Base-by-base conservation (phyloP, 2,113 vertebrate genomes). In the Onychostoma macrolepis region DNA sequence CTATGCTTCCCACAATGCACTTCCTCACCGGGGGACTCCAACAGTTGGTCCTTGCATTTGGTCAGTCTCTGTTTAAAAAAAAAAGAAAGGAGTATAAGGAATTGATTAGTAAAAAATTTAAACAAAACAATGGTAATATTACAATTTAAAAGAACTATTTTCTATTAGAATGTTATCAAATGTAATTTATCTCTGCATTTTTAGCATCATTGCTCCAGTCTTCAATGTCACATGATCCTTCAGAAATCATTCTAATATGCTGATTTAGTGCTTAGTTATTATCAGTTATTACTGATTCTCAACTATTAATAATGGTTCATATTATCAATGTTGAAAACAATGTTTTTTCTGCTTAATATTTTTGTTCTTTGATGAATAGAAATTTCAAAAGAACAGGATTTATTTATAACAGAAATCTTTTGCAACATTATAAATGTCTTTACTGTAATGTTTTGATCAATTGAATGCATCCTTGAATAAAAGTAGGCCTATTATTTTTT, bases 1-100 rank as follows among this genome's bases (percentile, higher is more conserved):
- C 58, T 45, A 67, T n/a, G 1, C 45, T 67, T 67, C 80, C 80
- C 36, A 80, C 65, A 28, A 45, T 82, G 80, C 58, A 67, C 86
- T 90, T 91, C 87, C 89, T 89, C 88, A 89, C 83, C 82, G 67
- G 33, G 53, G 78, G 53, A 90, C 89, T 86, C 74, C 89, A 85
- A 89, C 89, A 84, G 78, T 17, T 26, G 12, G 36, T 80, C 78
- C 17, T 67, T 36, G 17, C n/a, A 71, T 83, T 71, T 24, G 43
- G 26, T 71, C 6, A 33, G 26, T 67, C 65, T 83, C 63, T 83
- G 26, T 78, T 50, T 2, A 33, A 24, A 13, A 48, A 67, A 41
- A 41, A 38, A 8, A 48, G 15, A 69, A 83, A 21, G 3, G 6
- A 41, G 24, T 2, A 28, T 26, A 43, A 67, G 15, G 21, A 80